Base-by-base conservation (phyloP, 2,888 invertebrate species). In the Drosophila picticornis region DNA sequence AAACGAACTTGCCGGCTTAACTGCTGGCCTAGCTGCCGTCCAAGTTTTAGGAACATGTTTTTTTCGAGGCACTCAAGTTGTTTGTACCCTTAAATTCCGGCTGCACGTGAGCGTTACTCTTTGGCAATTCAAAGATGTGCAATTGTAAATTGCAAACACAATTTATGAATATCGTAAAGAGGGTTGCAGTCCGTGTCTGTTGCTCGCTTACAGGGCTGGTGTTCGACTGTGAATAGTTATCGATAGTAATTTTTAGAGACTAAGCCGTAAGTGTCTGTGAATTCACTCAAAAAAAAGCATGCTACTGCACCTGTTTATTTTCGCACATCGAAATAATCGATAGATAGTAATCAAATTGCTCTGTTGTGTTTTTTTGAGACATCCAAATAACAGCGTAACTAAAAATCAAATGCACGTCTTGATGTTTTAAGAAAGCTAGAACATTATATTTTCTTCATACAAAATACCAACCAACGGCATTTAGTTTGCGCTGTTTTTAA, bases 21-120 rank as follows among this genome's bases (percentile, higher is more conserved):
- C 38, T 70, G 75, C 61, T 81, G 75, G 2, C 73, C 55, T 22
- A 91, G 22, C 55, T 73, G 81, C 27, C 59, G 61, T 5, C 78
- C 73, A 5, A 91, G 38, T 60, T 72, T 86, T 6, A 84, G 80
- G 16, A 92, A 77, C 91, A 91, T 91, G 19, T 31, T 76, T 46
- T 57, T n/a, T 9, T 3, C 13, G 34, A n/a, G 11, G 13, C 11
- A 10, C 16, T 22, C 11, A 19, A 64, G 22, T 48, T 48, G 40
- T 9, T 13, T 22, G 16, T 29, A 32, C 69, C 34, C 43, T 55
- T 11, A 72, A 72, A 59, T 72, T 78, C 68, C 19, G 27, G 11
- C 19, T 27, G 43, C 31, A 6, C 4, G 46, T 2, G 0, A 16
- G 13, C 29, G 25, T 25, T 16, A 32, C 38, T 31, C 43, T 46